Evolutionary conservation across 1,140 invertebrate species (phyloP), one percentile per base, ranked within the genome.

Genomic region (Venustaconcha ellipsiformis): DNA sequence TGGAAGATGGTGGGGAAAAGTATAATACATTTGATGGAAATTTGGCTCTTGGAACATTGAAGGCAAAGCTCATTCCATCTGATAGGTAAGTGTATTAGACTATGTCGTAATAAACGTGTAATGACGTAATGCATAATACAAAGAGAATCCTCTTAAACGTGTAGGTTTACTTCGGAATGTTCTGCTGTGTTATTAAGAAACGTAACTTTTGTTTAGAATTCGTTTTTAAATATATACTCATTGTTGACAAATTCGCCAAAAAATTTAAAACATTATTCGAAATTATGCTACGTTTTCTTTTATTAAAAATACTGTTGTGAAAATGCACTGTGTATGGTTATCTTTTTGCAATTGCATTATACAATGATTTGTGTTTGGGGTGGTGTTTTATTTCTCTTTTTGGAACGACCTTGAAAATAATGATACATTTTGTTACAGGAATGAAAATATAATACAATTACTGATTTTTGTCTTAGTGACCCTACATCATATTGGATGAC

Each of bases 1-100:
- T 88, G 60, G 87, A 87, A 60, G 87, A 88, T 70, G 85, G 86
- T 23, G 83, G 76, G 14, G 87, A 88, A 72, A 74, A 80, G 78
- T 62, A 78, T 60, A 88, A 79, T 62, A 70, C 77, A 13, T 74
- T 88, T 20, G 75, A 81, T 55, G 75, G 78, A 14, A 88, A 88
- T 66, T 69, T 88, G 15, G 85, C 78, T 18, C 72, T 86, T 17
- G 70, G 60, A 11, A 81, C 82, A 30, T n/a, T 63, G 23, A 69
- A 58, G 55, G 79, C 70, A 14, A 80, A 68, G 0, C 58, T 74
- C 5, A 64, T 80, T 14, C 60, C 73, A 62, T 72, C 76, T 4
- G 79, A 80, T 55, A 60, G 68, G 48, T 23, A 37, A 59, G 67
- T 37, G 26, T 23, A 48, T 2, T 70, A 62, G 71, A 72, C 70